These are phyloP conservation scores for Solenopsis invicta DNA, from an alignment of 1,140 invertebrate species.

Conservation along the genomic window DNA sequence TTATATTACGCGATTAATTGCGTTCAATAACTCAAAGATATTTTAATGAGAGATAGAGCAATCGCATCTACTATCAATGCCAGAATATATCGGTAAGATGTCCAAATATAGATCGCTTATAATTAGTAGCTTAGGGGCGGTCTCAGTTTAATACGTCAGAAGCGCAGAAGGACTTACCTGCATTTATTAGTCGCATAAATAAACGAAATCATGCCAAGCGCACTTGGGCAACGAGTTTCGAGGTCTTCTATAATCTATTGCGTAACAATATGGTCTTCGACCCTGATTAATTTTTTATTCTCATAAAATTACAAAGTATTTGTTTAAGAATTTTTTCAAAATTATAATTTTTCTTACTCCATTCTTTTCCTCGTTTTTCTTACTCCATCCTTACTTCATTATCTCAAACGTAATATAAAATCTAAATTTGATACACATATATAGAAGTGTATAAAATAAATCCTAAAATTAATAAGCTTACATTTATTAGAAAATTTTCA, in stretches of 20 bases:
- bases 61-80: constrained; percentile 79
- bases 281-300: neutral
- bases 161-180: constrained; percentile 50
- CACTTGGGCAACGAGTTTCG: constrained; percentile 75
- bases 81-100: constrained; percentile 79
- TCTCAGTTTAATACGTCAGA: constrained; percentile 60
- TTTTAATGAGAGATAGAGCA: constrained; percentile 41
- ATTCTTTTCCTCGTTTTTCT: neutral
- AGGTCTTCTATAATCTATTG: constrained; percentile 67
- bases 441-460: neutral
- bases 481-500: neutral
- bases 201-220: constrained; percentile 74
- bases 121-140: constrained; percentile 81
- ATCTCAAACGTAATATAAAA: neutral
- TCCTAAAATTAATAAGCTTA: neutral
- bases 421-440: neutral
- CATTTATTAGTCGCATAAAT: constrained; percentile 46
- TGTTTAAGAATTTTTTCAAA: neutral
- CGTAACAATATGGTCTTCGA: neutral
- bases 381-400: neutral
- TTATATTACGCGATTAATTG: neutral
- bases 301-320: neutral
- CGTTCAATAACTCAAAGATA: neutral
- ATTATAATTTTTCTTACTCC: neutral
- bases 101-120: constrained; percentile 84